Conservation (phyloP, 2,113 vertebrate genomes). For the Todiramphus chloris region DNA sequence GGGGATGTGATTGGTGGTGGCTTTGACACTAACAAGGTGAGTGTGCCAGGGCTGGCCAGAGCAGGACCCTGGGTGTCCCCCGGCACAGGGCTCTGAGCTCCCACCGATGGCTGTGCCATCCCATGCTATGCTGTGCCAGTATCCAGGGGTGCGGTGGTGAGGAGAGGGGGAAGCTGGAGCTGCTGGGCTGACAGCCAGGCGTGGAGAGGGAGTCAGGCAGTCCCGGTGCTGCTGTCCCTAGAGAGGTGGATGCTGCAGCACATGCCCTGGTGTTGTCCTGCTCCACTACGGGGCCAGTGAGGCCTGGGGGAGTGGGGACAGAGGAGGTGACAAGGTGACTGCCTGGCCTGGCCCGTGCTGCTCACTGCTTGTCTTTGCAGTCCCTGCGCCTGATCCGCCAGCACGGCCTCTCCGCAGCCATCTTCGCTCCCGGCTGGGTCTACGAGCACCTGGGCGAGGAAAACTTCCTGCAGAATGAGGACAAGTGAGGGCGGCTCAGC, state of each 20-base stretch:
- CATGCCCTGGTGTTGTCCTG: not conserved
- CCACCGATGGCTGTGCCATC: not conserved
- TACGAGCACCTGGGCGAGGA: slow-evolving; percentile 84
- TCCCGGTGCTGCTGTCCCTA: not conserved
- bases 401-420: slow-evolving; percentile 83
- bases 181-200: not conserved
- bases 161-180: not conserved
- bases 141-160: accelerated
- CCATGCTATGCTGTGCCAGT: not conserved
- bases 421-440: slow-evolving; percentile 98
- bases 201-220: not conserved
- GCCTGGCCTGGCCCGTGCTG: accelerated
- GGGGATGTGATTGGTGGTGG: slow-evolving; percentile 86
- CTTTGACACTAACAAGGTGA: slow-evolving; percentile 88
- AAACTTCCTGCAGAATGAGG: slow-evolving; percentile 86
- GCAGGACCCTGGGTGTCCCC: not conserved
- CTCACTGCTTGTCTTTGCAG: slow-evolving; percentile 43
- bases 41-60: not conserved
- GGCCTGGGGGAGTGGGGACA: not conserved
- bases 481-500: slow-evolving; percentile 78
- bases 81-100: accelerated
- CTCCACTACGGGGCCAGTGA: not conserved
- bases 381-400: slow-evolving; percentile 87
- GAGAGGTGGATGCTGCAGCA: not conserved
- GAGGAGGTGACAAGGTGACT: not conserved